Evolutionary conservation across 37 sponge, comb jelly and placozoan genomes (phyloP), one percentile per base, ranked within the genome.

Genomic region (Ianthella basta): DNA sequence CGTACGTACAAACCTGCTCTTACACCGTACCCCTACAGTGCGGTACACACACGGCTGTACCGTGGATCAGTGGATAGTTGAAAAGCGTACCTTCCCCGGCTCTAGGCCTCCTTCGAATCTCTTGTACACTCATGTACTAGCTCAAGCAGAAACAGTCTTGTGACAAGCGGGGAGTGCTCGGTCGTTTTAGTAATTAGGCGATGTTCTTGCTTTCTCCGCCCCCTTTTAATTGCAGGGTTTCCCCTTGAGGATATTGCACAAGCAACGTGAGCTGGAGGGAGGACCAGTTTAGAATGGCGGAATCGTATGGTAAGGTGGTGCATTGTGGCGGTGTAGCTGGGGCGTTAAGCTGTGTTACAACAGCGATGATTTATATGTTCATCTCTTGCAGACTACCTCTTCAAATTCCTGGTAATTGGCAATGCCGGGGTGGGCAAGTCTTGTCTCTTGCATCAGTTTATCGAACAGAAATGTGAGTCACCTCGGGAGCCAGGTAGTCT

Each of bases 401-500:
- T 99, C 91, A 99, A 99, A 89, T 99, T 99, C 64, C 88, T 99
- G 35, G 95, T 99, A 38, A 99, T 99, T 69, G 99, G 99, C 14
- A 97, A 97, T 87, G 97, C 99, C 30, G 99, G 99, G 0, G 97
- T 97, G 19, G 99, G 99, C n/a, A 99, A 99, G 77, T 99, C 99
- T 14, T 99, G 97, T 78, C 85, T 99, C 16, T 87, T 99, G 10
- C 99, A 99, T 80, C 99, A 99, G 79, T 99, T 99, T 85, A 97
- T 99, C 63, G 99, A 99, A 53, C 92, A 95, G 65, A 99, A 97
- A 85, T 99, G 98, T 98, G 72, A 97, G 98, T 79, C 21, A 10
- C 21, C 39, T 15, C 56, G 13, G 5, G 13, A 2, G 33, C 38
- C 6, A 18, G 6, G 33, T 72, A 33, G 23, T 4, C 37, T 30